Conservation (phyloP, 2,797 vertebrate species). For the Parambassis ranga region DNA sequence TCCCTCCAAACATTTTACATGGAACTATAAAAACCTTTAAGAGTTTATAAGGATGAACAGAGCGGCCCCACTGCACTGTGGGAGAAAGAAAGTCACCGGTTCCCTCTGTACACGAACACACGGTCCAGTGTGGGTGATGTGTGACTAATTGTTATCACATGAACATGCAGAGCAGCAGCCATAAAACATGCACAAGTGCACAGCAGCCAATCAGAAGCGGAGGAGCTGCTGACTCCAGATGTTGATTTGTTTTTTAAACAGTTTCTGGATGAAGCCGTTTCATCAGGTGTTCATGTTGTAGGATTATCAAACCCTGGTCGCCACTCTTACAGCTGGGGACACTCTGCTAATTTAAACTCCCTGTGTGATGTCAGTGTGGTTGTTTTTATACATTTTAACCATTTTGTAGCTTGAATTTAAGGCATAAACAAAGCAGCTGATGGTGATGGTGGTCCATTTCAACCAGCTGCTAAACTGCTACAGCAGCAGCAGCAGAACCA, state of each 20-base stretch:
- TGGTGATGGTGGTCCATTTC: too few species aligned
- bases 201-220: constrained; percentile 3
- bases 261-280: not conserved
- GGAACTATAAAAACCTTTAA: too few species aligned
- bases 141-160: constrained; percentile 20
- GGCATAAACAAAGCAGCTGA: too few species aligned
- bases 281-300: not conserved
- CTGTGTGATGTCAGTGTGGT: too few species aligned
- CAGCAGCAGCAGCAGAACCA: too few species aligned
- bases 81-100: constrained; percentile 2
- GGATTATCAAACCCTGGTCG: too few species aligned
- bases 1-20: too few species aligned
- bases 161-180: not conserved
- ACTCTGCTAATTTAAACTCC: too few species aligned
- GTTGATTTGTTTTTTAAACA: not conserved
- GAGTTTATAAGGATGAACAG: not conserved
- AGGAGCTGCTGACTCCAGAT: constrained; percentile 7
- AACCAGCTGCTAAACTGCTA: too few species aligned
- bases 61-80: not conserved
- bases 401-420: too few species aligned
- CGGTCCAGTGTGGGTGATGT: not conserved
- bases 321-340: too few species aligned
- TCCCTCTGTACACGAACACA: not conserved
- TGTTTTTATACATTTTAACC: too few species aligned
- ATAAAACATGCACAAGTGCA: not conserved